phyloP scores from a whole-genome alignment of 2,888 invertebrate species.

The Acleris emargana region DNA sequence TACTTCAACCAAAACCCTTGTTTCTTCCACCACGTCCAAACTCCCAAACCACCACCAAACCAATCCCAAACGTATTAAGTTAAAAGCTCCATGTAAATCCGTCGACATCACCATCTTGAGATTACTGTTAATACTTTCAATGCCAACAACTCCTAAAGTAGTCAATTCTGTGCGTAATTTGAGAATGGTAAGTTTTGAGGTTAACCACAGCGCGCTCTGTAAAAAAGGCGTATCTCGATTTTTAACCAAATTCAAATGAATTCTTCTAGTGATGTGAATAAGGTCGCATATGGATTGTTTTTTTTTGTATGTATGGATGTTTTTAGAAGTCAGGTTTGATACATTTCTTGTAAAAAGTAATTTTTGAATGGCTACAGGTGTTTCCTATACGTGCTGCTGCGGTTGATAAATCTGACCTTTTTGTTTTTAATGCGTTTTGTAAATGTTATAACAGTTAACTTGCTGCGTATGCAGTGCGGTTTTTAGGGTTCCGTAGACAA shows the following conservation, averaged over 20 bases:
- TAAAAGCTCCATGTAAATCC: conserved; percentile 38
- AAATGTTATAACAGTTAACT: background rate
- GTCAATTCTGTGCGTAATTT: conserved; percentile 6
- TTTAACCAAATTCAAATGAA: too few relatives aligned
- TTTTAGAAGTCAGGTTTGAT: too few relatives aligned
- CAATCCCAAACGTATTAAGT: conserved; percentile 37
- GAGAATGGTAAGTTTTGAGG: conserved; percentile 13
- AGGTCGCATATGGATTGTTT: too few relatives aligned
- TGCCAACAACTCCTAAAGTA: conserved; percentile 7
- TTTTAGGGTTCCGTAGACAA: background rate
- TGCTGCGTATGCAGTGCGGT: background rate
- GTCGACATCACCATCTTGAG: conserved; percentile 42
- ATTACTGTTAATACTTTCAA: conserved; percentile 40
- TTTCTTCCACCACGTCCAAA: conserved; percentile 12
- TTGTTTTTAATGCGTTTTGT: conserved; percentile 8
- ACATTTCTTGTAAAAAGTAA: conserved; percentile 16
- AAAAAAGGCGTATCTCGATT: too few relatives aligned
- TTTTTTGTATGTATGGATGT: too few relatives aligned
- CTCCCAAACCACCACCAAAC: conserved; percentile 24
- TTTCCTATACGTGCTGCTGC: conserved; percentile 11
- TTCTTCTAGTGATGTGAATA: too few relatives aligned
- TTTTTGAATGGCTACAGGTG: conserved; percentile 32
- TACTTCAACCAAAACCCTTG: conserved; percentile 1
- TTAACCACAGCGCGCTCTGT: conserved; percentile 12
- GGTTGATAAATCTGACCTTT: conserved; percentile 27